Evolutionary conservation across 2,797 vertebrate genomes (phyloP).

Genomic region (Mergus octosetaceus): DNA sequence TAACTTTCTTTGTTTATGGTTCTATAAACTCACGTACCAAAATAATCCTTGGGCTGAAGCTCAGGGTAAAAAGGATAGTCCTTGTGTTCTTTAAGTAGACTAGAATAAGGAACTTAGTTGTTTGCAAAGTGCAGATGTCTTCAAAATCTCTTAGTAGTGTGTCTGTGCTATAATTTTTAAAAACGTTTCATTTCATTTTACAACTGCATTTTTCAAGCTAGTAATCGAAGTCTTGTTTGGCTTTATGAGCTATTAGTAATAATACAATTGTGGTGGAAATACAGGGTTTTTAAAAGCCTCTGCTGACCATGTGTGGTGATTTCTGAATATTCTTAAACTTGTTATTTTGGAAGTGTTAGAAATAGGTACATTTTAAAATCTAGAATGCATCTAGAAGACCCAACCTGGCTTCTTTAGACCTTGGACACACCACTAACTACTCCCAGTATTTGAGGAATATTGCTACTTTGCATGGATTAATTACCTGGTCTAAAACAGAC

Average conservation of each 20-base stretch:
- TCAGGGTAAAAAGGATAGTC: not conserved
- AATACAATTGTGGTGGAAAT: constrained; percentile 24
- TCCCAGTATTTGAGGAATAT: not conserved
- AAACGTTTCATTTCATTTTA: constrained; percentile 39
- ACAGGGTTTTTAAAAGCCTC: not conserved
- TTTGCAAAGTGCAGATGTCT: not conserved
- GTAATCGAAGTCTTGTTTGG: constrained; percentile 28
- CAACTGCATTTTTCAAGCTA: constrained; percentile 31
- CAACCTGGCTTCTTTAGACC: not conserved
- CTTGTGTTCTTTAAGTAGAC: not conserved
- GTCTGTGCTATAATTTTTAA: not conserved
- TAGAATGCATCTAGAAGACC: not conserved
- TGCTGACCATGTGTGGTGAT: constrained; percentile 8
- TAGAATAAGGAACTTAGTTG: not conserved
- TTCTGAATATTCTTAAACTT: not conserved
- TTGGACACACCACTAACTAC: not conserved
- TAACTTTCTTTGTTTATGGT: not conserved
- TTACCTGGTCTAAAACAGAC: not conserved
- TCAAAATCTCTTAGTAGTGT: constrained; percentile 5
- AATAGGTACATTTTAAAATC: not conserved
- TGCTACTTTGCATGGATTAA: not conserved
- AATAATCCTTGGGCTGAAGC: not conserved
- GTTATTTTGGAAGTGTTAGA: not conserved
- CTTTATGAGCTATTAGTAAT: constrained; percentile 50
- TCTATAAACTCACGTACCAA: not conserved